Evolutionary conservation across 1,140 invertebrate species (phyloP).

Genomic region (Lutraria rhynchaena): DNA sequence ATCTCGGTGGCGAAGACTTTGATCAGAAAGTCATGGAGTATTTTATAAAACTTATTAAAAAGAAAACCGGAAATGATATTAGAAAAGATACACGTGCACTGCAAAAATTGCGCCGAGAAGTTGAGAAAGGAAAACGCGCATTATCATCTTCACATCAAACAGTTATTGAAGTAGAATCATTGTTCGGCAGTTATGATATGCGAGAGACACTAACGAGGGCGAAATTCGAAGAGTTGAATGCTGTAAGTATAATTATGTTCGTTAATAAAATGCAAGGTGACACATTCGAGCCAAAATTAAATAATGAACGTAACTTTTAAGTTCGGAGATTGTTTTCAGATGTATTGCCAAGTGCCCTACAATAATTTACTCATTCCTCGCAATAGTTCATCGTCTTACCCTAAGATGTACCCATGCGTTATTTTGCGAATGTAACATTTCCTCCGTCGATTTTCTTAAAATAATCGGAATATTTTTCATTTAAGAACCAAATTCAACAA

Average conservation of each 20-base stretch:
- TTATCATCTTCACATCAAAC: conserved; percentile 97
- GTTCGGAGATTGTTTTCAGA: too few relatives aligned
- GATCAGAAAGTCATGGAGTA: conserved; percentile 99
- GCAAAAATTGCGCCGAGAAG: conserved; percentile 97
- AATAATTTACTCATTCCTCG: too few relatives aligned
- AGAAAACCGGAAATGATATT: conserved; percentile 99
- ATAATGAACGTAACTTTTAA: too few relatives aligned
- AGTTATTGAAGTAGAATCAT: conserved; percentile 98
- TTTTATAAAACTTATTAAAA: conserved; percentile 99
- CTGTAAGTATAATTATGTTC: conserved; percentile 85
- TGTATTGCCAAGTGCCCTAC: too few relatives aligned
- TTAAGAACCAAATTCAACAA: too few relatives aligned
- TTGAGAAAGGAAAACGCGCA: conserved; percentile 98
- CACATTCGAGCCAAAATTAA: too few relatives aligned
- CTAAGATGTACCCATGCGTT: too few relatives aligned
- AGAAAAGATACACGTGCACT: conserved; percentile 96
- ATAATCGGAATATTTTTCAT: too few relatives aligned
- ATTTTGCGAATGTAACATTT: too few relatives aligned
- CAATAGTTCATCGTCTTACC: too few relatives aligned
- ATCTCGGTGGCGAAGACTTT: conserved; percentile 97
- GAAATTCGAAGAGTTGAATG: conserved; percentile 99
- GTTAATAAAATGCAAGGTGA: too few relatives aligned
- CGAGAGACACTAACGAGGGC: conserved; percentile 98
- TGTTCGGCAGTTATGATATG: conserved; percentile 99
- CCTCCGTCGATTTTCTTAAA: too few relatives aligned